phyloP scores from a whole-genome alignment of 2,888 invertebrate genomes.

The Tipula vernalis region DNA sequence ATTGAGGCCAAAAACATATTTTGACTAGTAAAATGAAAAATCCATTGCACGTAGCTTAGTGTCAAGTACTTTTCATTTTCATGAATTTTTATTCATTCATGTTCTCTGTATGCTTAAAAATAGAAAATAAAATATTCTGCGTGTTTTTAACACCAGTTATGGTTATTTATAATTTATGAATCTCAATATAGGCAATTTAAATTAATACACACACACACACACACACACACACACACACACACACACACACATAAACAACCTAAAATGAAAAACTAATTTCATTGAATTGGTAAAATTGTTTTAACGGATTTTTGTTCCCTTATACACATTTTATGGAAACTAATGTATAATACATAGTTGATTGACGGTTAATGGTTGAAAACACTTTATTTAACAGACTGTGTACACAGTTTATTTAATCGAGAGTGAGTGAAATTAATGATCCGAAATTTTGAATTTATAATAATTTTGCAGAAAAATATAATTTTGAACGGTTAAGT shows the following conservation, averaged over 20 bases:
- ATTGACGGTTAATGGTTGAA: not conserved
- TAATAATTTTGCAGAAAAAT: not conserved
- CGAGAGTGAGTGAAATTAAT: not conserved
- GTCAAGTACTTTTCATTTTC: not conserved
- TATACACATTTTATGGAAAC: not conserved
- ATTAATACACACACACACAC: not conserved
- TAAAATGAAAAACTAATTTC: not conserved
- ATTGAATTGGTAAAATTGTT: not conserved
- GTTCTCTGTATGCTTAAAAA: not conserved
- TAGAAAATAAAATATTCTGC: not conserved
- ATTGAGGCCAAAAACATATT: no score
- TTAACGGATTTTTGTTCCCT: not conserved
- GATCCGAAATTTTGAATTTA: not conserved
- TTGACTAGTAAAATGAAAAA: no score
- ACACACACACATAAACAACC: not conserved
- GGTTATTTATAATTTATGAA: not conserved
- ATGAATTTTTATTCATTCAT: not conserved
- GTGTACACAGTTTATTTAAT: not conserved
- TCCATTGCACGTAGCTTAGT: not conserved
- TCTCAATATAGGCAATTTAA: not conserved
- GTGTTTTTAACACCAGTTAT: not conserved
- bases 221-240: not conserved
- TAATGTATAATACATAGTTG: not conserved
- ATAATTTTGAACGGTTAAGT: no score
- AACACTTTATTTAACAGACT: not conserved